Base-by-base conservation (phyloP, 2,888 invertebrate species). In the Myopa testacea region DNA sequence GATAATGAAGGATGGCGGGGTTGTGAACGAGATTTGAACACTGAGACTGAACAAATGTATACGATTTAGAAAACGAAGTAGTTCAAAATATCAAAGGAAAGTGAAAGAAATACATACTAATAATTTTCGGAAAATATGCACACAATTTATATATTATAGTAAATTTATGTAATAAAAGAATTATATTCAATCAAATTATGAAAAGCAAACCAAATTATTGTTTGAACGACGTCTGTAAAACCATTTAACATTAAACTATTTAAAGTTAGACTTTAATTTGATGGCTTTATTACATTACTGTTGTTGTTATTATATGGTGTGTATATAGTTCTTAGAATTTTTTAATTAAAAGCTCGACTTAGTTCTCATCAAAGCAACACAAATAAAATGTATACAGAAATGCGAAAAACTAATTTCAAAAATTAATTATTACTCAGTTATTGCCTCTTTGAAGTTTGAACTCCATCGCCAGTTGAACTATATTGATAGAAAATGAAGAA, bases 371-470 rank as follows among this genome's bases (percentile, higher is more conserved):
- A 68, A 68, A 75, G 60, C 75, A 75, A 75, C 75, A 75, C 67
- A 85, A 84, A 82, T 80, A 85, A 84, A 83, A 83, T 84, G 81
- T 82, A 85, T 82, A 85, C 82, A 80, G 50, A 78, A 75, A 80
- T 82, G 73, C 55, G 38, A 81, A 80, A 81, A 81, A 82, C 80
- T 82, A 75, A 74, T 78, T 75, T 78, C 79, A 79, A 78, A 81
- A 82, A 81, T 78, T 77, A 80, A 80, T 83, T 80, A 88, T 90
- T 90, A 90, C 89, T 90, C 93, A 92, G 95, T 94, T 92, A 96
- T 95, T 92, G 96, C 96, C 93, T 96, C 95, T 94, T 94, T 95
- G 96, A 97, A 97, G 95, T 96, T 94, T 92, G 95, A 93, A 94
- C 96, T 96, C 94, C 95, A 94, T 93, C 95, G 95, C 97, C 97